Base-by-base conservation (phyloP, 2,888 invertebrate species). In the Parascotia fuliginaria region DNA sequence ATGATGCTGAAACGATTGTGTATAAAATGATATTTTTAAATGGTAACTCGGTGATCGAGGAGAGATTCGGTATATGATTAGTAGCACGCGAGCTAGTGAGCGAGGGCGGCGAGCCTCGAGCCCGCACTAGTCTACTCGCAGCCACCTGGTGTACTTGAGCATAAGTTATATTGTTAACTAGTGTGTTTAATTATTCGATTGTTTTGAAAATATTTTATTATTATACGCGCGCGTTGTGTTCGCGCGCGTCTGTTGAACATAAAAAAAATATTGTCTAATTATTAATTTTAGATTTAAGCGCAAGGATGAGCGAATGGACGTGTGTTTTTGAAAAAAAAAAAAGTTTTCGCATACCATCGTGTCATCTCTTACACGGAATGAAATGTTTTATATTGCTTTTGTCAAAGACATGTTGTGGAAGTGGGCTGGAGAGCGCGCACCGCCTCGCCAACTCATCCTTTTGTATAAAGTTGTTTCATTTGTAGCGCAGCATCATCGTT, bases 151-250 rank as follows among this genome's bases (percentile, higher is more conserved):
- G 84, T 80, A 80, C 76, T 79, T 78, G 87, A 81, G 77, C 87
- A 84, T 84, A 79, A 88, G 81, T 86, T 85, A 84, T 81, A 82
- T 92, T 92, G 92, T 92, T 92, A 89, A 91, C 92, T 91, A 92
- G 92, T 92, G 92, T 91, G 91, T 92, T 91, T 91, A 91, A 90
- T 89, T 90, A 90, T 92, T 91, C 91, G 91, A 92, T 92, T 91
- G 92, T 91, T 92, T 91, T 92, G 87, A 91, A 89, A 92, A 89
- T 89, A 89, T 89, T 91, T 91, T 92, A 90, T 90, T 90, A 90
- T 89, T 83, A 91, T 89, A 90, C 89, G 90, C 88, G 89, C 85
- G 89, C 84, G 80, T 69, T 77, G 83, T 73, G 79, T 70, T n/a
- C 83, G 87, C 87, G 87, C 89, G 91, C 90, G 91, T 91, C 89